Conservation (phyloP, 2,888 invertebrate species). For the Bombylius discolor region DNA sequence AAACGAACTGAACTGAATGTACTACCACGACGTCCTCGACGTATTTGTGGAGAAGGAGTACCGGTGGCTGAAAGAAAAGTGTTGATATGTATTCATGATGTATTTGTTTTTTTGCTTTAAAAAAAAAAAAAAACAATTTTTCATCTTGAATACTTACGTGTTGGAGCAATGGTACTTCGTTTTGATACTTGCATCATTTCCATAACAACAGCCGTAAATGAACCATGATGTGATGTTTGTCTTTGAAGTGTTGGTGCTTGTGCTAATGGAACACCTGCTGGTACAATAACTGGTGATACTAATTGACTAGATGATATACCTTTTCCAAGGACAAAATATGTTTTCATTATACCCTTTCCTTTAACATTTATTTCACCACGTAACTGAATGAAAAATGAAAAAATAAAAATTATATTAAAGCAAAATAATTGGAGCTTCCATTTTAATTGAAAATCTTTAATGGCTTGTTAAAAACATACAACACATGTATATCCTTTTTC, state of each 20-base stretch:
- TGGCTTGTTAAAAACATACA: constrained; percentile 18
- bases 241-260: constrained; percentile 46
- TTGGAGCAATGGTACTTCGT: constrained; percentile 30
- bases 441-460: too few relatives aligned
- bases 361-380: constrained; percentile 85
- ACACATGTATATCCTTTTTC: constrained; percentile 33
- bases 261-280: constrained; percentile 37
- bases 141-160: constrained; percentile 26
- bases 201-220: constrained; percentile 76
- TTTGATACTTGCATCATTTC: constrained; percentile 68
- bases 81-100: too few relatives aligned
- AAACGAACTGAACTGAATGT: constrained; percentile 46
- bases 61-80: constrained; percentile 25
- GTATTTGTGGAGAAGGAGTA: constrained; percentile 35
- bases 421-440: too few relatives aligned
- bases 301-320: constrained; percentile 30
- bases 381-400: constrained; percentile 40
- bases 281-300: constrained; percentile 29
- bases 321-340: constrained; percentile 73
- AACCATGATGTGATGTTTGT: constrained; percentile 59
- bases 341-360: constrained; percentile 92
- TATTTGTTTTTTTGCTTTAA: not conserved
- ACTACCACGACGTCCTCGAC: constrained; percentile 33
- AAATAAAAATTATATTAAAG: too few relatives aligned
- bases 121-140: too few relatives aligned